Percentiles rank a stretch among this genome's conserved stretches.
Conservation (phyloP, 2,888 invertebrate genomes). For the Xestia c-nigrum region DNA sequence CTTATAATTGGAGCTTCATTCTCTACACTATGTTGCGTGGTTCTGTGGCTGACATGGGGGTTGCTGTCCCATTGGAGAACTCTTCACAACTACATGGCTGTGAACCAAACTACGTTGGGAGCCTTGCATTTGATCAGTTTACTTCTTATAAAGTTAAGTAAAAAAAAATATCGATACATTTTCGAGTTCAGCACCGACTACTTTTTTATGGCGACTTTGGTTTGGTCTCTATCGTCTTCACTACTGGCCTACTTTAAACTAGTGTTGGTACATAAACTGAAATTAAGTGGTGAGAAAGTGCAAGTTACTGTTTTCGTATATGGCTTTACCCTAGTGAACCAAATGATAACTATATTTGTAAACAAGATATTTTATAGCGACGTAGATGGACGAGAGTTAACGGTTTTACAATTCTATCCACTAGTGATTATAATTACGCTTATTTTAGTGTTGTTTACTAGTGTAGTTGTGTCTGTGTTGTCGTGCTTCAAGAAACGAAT, state of each 20-base stretch:
- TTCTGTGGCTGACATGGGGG: constrained; percentile 27
- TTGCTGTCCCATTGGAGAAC: constrained; percentile 25
- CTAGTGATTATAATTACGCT: constrained; percentile 31
- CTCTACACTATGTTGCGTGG: constrained; percentile 23
- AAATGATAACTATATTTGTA: constrained; percentile 33
- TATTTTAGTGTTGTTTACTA: constrained; percentile 33
- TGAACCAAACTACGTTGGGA: constrained; percentile 30
- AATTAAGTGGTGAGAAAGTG: constrained; percentile 23
- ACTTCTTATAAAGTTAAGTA: constrained; percentile 17
- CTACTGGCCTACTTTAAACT: constrained; percentile 49
- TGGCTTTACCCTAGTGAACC: constrained; percentile 7
- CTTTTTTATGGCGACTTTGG: constrained; percentile 21
- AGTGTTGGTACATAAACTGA: constrained; percentile 34
- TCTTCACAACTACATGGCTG: constrained; percentile 40
- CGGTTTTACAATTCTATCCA: constrained; percentile 23
- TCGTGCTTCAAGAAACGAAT: constrained; percentile 48
- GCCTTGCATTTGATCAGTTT: constrained; percentile 38
- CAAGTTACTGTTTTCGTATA: constrained; percentile 34
- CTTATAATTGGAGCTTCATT: constrained; percentile 33
- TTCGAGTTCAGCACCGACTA: constrained; percentile 24
- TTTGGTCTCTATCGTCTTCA: constrained; percentile 40
- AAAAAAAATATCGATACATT: constrained; percentile 10
- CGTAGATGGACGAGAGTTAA: constrained; percentile 9
- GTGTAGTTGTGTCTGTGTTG: constrained; percentile 43
- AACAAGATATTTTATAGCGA: constrained; percentile 17